Evolutionary conservation across 2,797 vertebrate genomes (phyloP), one percentile per base, ranked within the genome.

Genomic region (Chelon labrosus): DNA sequence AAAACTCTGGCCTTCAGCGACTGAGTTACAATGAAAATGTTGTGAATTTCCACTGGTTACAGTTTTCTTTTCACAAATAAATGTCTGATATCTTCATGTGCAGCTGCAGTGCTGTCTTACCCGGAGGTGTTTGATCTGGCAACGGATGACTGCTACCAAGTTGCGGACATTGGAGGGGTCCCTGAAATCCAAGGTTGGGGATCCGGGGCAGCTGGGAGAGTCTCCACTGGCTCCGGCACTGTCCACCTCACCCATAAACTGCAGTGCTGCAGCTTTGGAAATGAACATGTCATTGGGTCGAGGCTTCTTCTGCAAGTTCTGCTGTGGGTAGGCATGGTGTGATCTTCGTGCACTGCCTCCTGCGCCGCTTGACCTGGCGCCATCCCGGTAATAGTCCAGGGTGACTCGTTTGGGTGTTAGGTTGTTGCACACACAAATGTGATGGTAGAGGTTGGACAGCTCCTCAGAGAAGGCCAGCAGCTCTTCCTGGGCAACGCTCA

Each of bases 81-180:
- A 54, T 19, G 41, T 47, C 42, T 67, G 27, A 64, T 4, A 65
- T 3, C 44, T 27, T n/a, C 12, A 64, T 1, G 9, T 16, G 31
- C 6, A 50, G 9, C 7, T n/a, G 22, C 17, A 42, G 4, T 27
- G 19, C 51, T 12, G 9, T 35, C 85, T 82, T 91, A 95, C 94
- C 93, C 95, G 93, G 25, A 97, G 93, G 75, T 96, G 95, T 88
- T 95, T 95, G 70, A 97, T 93, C 89, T 97, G 96, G 80, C 94
- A 94, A n/a, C 95, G 94, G 65, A 96, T 94, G 72, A 97, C 92
- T 0, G 93, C 94, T 13, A 95, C 93, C 84, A 97, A 90, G 90
- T 93, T 95, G 58, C 93, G 83, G 11, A 96, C 92, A 5, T 94
- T 94, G 46, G 94, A 94, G 3, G 95, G 95, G 73, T 97, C 96